Evolutionary conservation across 1,140 invertebrate genomes (phyloP).

Genomic region (Drosophila orena): DNA sequence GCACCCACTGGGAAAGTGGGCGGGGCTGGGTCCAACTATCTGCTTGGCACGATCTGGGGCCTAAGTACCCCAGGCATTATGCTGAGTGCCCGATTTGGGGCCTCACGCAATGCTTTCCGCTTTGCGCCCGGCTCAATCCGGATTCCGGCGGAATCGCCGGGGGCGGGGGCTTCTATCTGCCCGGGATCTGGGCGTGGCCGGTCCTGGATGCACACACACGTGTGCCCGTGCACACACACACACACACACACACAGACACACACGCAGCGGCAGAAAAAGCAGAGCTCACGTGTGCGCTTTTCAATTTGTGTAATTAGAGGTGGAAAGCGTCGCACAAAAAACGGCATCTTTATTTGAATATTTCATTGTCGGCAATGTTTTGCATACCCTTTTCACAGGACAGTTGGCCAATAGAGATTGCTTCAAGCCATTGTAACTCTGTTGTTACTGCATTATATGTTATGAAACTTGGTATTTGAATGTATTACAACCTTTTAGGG

Average conservation of each 20-base stretch:
- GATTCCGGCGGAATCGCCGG: conserved; percentile 30
- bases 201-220: conserved; percentile 21
- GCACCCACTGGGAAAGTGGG: conserved; percentile 11
- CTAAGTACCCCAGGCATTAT: conserved; percentile 41
- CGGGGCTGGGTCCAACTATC: conserved; percentile 15
- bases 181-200: conserved; percentile 40
- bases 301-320: conserved; percentile 73
- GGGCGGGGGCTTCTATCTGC: conserved; percentile 18
- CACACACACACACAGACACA: conserved; percentile 11
- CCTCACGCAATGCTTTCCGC: conserved; percentile 48
- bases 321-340: conserved; percentile 38
- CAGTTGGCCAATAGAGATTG: too few relatives aligned
- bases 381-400: not conserved
- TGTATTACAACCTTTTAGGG: not conserved
- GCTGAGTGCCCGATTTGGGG: conserved; percentile 21
- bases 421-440: conserved; percentile 2
- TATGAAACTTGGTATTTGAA: not conserved
- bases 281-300: conserved; percentile 60
- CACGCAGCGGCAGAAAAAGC: conserved; percentile 16
- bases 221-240: not conserved
- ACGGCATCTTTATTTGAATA: conserved; percentile 62
- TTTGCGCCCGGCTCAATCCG: conserved; percentile 44
- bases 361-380: conserved; percentile 24
- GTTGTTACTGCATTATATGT: not conserved
- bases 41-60: conserved; percentile 38